These are phyloP conservation scores for Enteromius argenteus DNA, from an alignment of 2,797 vertebrate species.

Conservation along the genomic window DNA sequence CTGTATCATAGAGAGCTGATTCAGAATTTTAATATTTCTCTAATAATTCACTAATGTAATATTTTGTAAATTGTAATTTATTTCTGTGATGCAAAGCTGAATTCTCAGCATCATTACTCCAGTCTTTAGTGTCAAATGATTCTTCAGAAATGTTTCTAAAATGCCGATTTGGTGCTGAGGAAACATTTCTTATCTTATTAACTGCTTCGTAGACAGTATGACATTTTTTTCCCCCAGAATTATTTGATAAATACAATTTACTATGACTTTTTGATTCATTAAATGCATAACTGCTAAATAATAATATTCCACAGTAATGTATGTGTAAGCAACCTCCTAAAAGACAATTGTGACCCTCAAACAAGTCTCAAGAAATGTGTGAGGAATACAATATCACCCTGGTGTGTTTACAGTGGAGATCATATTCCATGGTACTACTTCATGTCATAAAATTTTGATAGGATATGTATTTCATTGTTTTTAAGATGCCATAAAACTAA, in stretches of 20 bases:
- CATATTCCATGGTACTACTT: neutral
- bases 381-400: neutral
- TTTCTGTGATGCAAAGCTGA: neutral
- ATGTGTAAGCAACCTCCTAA: neutral
- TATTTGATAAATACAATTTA: neutral
- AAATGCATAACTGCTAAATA: neutral
- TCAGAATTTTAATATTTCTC: neutral
- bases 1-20: neutral
- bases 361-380: neutral
- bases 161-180: neutral
- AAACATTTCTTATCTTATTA: neutral
- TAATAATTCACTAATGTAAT: neutral
- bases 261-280: neutral
- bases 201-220: neutral
- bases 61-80: neutral
- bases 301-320: neutral
- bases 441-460: neutral
- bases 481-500: neutral
- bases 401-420: neutral
- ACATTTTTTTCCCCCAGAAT: neutral
- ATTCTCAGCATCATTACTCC: neutral
- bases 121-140: neutral
- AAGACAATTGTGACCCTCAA: neutral
- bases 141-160: neutral
- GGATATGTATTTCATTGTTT: neutral